Percentiles rank a stretch among this genome's conserved stretches.
Conservation (phyloP, 2,113 vertebrate genomes). For the Himantopus leucocephalus region DNA sequence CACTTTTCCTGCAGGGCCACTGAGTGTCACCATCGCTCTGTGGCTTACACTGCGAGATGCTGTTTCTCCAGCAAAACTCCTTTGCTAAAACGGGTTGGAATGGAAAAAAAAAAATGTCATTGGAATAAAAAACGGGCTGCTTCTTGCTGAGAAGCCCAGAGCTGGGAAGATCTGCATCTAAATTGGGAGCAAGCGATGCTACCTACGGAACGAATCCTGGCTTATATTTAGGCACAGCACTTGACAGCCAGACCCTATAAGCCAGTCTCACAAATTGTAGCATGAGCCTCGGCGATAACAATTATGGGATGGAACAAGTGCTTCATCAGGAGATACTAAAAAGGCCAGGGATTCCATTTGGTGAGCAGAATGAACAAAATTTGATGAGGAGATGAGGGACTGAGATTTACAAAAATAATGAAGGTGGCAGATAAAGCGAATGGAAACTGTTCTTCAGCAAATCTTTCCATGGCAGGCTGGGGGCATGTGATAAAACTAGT, state of each 20-base stretch:
- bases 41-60: background rate
- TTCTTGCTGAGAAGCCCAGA: background rate
- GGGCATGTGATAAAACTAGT: background rate
- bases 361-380: background rate
- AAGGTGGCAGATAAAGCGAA: background rate
- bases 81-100: background rate
- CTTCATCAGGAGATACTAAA: background rate
- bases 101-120: background rate
- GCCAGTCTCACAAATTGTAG: background rate
- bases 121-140: background rate
- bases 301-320: background rate
- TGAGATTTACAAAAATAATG: background rate
- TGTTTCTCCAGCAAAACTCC: background rate
- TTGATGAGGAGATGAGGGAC: background rate
- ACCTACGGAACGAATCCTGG: background rate
- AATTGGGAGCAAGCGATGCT: background rate
- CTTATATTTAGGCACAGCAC: background rate
- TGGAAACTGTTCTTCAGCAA: background rate
- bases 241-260: background rate
- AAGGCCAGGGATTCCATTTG: background rate
- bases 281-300: background rate
- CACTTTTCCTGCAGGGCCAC: conserved; percentile 3
- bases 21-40: conserved; percentile 8
- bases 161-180: background rate
- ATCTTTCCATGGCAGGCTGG: background rate